phyloP scores from a whole-genome alignment of 2,888 invertebrate species.

The Melinaea menophilus region DNA sequence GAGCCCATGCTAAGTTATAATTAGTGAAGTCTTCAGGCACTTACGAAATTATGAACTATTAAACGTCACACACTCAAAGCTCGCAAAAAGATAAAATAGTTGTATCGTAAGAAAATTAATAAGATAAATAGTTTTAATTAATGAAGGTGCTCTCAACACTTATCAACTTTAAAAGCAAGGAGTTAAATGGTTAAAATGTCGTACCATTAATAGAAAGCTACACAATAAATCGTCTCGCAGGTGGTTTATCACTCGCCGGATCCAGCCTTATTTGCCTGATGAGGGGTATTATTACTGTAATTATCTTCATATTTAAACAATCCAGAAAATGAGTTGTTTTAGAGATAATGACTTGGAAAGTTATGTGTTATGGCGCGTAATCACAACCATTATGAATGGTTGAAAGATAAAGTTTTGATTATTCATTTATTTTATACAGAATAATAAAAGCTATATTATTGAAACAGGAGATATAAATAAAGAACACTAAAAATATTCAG shows the following conservation, averaged over 20 bases:
- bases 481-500: too few relatives aligned
- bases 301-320: conserved; percentile 18
- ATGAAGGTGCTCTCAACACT: neutral
- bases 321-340: conserved; percentile 9
- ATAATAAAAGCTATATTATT: too few relatives aligned
- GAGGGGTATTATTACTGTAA: conserved; percentile 30
- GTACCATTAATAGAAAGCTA: conserved; percentile 27
- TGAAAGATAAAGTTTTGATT: neutral
- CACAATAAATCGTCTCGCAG: conserved; percentile 48
- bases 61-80: too few relatives aligned
- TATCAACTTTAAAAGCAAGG: neutral
- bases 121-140: neutral
- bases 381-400: neutral
- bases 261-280: conserved; percentile 32
- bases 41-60: too few relatives aligned
- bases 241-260: conserved; percentile 44
- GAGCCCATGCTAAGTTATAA: too few relatives aligned
- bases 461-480: too few relatives aligned
- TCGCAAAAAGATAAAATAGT: too few relatives aligned
- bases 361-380: neutral
- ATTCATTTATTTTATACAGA: too few relatives aligned
- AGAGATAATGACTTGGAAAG: conserved; percentile 7
- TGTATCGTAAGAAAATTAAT: too few relatives aligned
- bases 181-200: conserved; percentile 1
- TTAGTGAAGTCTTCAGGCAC: too few relatives aligned